Evolutionary conservation across 2,888 invertebrate species (phyloP), one percentile per base, ranked within the genome.

Genomic region (Eupelmus urozonus): DNA sequence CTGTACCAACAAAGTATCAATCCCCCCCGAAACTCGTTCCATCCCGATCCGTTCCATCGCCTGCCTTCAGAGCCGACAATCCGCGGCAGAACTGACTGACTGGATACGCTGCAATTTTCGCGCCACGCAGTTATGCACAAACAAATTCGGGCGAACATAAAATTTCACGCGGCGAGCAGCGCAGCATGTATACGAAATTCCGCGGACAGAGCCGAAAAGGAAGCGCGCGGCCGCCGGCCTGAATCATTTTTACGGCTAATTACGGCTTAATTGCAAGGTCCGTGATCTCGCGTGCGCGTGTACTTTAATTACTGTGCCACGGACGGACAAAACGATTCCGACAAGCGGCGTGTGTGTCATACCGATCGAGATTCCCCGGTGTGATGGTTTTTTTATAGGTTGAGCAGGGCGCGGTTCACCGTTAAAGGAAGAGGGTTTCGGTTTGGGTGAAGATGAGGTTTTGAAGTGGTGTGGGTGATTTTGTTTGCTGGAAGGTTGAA

Each of bases 241-340:
- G 57, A 76, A 77, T 82, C 80, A 81, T 83, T 85, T 84, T 84
- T 83, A 79, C 81, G 76, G 81, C 76, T 84, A 84, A 84, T 85
- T 85, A 84, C 82, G 74, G 81, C 74, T 82, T 85, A 83, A 86
- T 87, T 85, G 81, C 73, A 83, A 81, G 59, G 40, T 57, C 18
- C 53, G 13, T 20, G 51, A 20, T 73, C 69, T 34, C 34, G 3
- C 3, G 55, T 51, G 69, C 11, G 9, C 60, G 49, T 40, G 53
- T 51, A 42, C 76, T 59, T 62, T 65, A 27, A 62, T 71, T 63
- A 69, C 45, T 55, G 18, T 45, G 69, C 57, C 67, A 76, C 62
- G 16, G 16, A 5, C 20, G 25, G 25, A 11, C n/a, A 9, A 27
- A 51, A 23, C 23, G 65, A 57, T 57, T n/a, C 25, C 57, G 65